Evolutionary conservation across 2,888 invertebrate genomes (phyloP).

Genomic region (Blastobasis lacticolella): DNA sequence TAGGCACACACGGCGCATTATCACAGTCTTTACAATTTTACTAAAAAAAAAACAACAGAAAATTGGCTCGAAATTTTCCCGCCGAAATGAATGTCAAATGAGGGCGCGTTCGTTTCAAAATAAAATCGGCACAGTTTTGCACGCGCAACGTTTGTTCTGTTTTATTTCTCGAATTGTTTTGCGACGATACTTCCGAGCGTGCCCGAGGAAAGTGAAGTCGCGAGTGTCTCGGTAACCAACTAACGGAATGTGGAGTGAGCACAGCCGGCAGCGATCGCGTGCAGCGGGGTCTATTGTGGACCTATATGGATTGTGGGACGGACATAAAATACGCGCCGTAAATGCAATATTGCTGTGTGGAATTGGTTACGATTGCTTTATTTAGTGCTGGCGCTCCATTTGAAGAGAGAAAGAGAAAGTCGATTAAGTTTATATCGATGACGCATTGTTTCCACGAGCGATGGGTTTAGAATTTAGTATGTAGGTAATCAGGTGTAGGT

Average conservation of each 20-base stretch:
- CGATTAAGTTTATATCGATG: no score
- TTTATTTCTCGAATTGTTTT: conserved; percentile 16
- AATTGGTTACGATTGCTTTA: no score
- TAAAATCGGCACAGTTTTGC: neutral
- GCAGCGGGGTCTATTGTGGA: conserved; percentile 31
- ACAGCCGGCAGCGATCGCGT: conserved; percentile 27
- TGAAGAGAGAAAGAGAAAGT: no score
- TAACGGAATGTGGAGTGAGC: conserved; percentile 63
- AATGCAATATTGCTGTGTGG: no score
- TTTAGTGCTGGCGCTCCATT: no score
- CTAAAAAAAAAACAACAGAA: no score
- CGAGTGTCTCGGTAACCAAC: conserved; percentile 25
- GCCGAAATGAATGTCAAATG: conserved; percentile 10
- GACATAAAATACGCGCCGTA: neutral
- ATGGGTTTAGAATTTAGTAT: no score
- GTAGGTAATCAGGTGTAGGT: no score
- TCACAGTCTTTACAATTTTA: no score
- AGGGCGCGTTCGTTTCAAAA: conserved; percentile 7
- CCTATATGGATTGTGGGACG: neutral
- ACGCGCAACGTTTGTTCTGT: conserved; percentile 5
- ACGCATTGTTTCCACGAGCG: no score
- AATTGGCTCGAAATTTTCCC: conserved; percentile 6
- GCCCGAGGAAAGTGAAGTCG: conserved; percentile 44
- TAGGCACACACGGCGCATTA: conserved; percentile 17
- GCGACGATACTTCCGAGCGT: conserved; percentile 31